Base-by-base conservation (phyloP, 1,140 invertebrate genomes). In the Diorhabda sublineata region DNA sequence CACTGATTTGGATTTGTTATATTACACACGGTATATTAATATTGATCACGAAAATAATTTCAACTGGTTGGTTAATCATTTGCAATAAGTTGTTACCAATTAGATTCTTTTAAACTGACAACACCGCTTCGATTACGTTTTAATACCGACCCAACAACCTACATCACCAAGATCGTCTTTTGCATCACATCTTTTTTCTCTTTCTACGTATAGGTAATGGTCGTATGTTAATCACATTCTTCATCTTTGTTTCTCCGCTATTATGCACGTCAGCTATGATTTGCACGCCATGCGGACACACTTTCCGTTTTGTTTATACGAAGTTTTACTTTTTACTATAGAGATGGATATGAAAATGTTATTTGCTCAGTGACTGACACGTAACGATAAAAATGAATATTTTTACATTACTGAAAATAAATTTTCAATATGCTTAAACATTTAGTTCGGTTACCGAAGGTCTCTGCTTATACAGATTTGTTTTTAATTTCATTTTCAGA, bases 281-380 rank as follows among this genome's bases (percentile, higher is more conserved):
- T 26, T 52, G 58, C 57, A 59, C 57, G 63, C 42, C 52, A 26
- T 41, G 64, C 64, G 60, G 66, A 47, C 66, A 67, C 43, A 70
- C 69, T 70, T 70, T 70, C 69, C 65, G 66, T 70, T 70, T 70
- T 65, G 65, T 70, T 70, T 57, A 64, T 70, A 11, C 56, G 6
- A 58, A 4, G 45, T 61, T 70, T 62, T 64, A 42, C 43, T 47
- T 70, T 67, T 58, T 58, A 8, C 47, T 52, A 6, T 52, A 52
- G 47, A 52, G 47, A n/a, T 52, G 47, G 47, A n/a, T 52, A 52
- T n/a, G 26, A 26, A 26, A 26, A 26, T 26, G 26, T 26, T 26
- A 26, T 26, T 26, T 26, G 26, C 26, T 1, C 26, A 26, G 26
- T 26, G 26, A 26, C 26, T 26, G 26, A 26, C 26, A 26, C 26